Evolutionary conservation across 2,113 vertebrate species (phyloP), one percentile per base, ranked within the genome.

Genomic region (Agelaius tricolor): DNA sequence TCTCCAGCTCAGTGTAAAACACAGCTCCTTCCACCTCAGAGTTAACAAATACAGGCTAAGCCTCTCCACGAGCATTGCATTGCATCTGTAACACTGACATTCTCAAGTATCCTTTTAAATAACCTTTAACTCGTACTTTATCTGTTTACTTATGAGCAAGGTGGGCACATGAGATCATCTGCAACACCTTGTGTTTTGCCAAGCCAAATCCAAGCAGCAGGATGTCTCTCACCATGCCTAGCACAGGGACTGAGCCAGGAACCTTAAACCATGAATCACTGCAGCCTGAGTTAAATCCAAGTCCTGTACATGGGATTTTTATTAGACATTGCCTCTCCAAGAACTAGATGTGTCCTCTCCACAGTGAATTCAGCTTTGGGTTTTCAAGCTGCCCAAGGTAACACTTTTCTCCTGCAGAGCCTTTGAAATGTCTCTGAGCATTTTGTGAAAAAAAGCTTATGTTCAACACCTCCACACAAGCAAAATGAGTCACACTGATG

Each of bases 261-360:
- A 84, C 61, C 44, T 92, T 89, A 84, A 94, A 63, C 65, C 44
- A 89, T 94, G 89, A 95, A 95, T 96, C 93, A 94, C 52, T 89
- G 39, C n/a, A 94, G 72, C 91, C 94, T 87, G 62, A 91, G 44
- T 31, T 78, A 82, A 90, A 91, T 89, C 93, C 95, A 94, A 71
- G 54, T 75, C 73, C 69, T 37, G 49, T 61, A 66, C 28, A 86
- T 47, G 24, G 31, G 80, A 65, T 57, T 89, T 93, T 86, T 94
- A 88, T 92, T 88, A 85, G 79, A 44, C 21, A 22, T 9, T 72
- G 74, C 69, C 67, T 66, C 31, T 49, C 22, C 69, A 65, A 59
- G 84, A 78, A 72, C 75, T 78, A 72, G 59, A 71, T 17, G 17
- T 54, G 80, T 55, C 65, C 39, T 67, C 13, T 71, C 44, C 30